Conservation (phyloP, 2,888 invertebrate genomes). For the Lamellibrachia columna region DNA sequence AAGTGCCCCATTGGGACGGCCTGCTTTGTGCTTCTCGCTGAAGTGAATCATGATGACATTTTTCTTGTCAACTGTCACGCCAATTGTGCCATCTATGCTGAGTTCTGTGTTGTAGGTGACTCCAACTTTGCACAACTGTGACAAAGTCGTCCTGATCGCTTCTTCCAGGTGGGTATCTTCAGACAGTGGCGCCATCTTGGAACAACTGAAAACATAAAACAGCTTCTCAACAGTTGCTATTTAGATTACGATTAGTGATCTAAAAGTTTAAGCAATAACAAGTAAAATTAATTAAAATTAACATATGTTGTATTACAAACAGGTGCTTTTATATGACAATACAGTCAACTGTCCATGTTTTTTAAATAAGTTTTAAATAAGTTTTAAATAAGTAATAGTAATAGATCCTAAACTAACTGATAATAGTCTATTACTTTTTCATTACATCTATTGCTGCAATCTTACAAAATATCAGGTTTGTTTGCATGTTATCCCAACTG, state of each 20-base stretch:
- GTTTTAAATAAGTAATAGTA: too few species aligned
- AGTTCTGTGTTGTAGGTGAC: slow-evolving; percentile 35
- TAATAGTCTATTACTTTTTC: too few species aligned
- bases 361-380: too few species aligned
- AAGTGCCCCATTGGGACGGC: neutral
- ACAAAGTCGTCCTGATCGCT: slow-evolving; percentile 35
- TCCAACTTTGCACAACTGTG: slow-evolving; percentile 37
- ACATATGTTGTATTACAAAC: too few species aligned
- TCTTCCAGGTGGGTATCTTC: slow-evolving; percentile 29
- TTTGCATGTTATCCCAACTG: too few species aligned
- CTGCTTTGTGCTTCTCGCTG: neutral
- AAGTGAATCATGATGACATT: slow-evolving; percentile 36
- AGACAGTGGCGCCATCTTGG: neutral
- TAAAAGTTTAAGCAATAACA: neutral
- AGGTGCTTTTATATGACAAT: too few species aligned
- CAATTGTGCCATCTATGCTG: slow-evolving; percentile 37
- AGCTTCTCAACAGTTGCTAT: neutral
- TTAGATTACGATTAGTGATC: neutral
- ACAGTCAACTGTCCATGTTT: too few species aligned
- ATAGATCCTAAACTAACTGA: too few species aligned
- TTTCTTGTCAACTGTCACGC: slow-evolving; percentile 38
- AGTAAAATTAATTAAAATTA: neutral
- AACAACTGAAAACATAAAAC: neutral
- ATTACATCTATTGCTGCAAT: too few species aligned
- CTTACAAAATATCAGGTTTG: too few species aligned